Base-by-base conservation (phyloP, 2,797 vertebrate species). In the Borostomias antarcticus region DNA sequence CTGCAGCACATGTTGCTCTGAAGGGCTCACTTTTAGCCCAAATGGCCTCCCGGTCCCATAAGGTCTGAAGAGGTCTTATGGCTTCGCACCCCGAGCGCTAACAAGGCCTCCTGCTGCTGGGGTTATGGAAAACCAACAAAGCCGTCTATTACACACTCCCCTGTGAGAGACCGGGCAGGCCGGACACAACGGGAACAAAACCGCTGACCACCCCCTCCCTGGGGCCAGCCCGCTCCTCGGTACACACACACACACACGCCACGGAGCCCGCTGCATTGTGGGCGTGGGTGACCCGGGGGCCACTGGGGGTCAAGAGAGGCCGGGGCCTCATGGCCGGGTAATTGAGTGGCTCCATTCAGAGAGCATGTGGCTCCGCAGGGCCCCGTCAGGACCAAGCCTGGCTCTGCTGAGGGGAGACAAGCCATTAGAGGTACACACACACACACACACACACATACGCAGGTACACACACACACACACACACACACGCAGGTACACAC, bases 41-140 rank as follows among this genome's bases (percentile, higher is more conserved):
- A 61, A 30, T 26, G 74, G 74, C 82, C 79, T 30, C 43, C 66
- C 85, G 83, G 85, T 86, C 83, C n/a, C 82, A 71, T 43, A 76
- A 73, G 82, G 54, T 77, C 80, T 79, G 72, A 76, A 81, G 15
- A 66, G 74, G 84, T 86, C 83, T 79, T 75, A 10, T 56, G 28
- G 53, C 17, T 30, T 64, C 75, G 82, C 75, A 70, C 82, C 82
- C 80, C 52, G n/a, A 47, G 48, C 74, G 40, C 76, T 87, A 87
- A 89, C 81, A 85, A 89, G 82, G 72, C 74, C 82, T 87, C 83
- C 88, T 87, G 59, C 73, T 19, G 80, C 79, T 82, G 68, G 81
- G 75, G 86, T 88, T 86, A 89, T 80, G 72, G 70, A 83, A 88
- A 89, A 85, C 85, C 81, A 84, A 86, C 87, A 89, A 91, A 89